Conservation (phyloP, 1,140 invertebrate species). For the Thaumetopoea pityocampa region DNA sequence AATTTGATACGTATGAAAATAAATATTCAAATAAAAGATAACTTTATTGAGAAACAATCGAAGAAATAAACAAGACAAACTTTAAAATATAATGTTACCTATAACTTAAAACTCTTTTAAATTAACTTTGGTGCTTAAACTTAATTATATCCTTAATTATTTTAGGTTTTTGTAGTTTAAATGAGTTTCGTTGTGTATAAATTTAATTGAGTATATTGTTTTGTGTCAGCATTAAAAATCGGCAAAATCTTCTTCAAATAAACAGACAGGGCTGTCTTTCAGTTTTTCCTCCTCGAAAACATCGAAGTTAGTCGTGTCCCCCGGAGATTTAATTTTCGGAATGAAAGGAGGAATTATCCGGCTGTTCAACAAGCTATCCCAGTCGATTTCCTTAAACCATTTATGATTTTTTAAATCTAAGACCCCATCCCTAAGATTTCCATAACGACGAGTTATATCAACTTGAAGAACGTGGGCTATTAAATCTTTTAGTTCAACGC, state of each 20-base stretch:
- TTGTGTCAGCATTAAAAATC: constrained; percentile 51
- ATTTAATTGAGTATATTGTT: no score
- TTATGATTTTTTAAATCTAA: constrained; percentile 81
- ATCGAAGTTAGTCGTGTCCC: constrained; percentile 91
- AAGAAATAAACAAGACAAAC: no score
- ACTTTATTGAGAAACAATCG: no score
- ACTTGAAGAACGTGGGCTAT: constrained; percentile 88
- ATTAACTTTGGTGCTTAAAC: constrained; percentile 23
- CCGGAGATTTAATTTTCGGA: constrained; percentile 82
- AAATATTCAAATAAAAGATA: no score
- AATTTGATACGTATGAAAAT: no score
- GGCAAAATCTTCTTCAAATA: constrained; percentile 66
- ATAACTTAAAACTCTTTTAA: constrained; percentile 7
- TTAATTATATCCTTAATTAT: constrained; percentile 25
- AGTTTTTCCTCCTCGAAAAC: constrained; percentile 72
- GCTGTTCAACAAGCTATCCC: constrained; percentile 89
- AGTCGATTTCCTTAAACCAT: constrained; percentile 87
- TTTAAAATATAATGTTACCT: no score
- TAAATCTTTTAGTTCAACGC: constrained; percentile 88
- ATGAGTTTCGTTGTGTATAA: no score
- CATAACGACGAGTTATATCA: constrained; percentile 92
- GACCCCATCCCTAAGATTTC: constrained; percentile 89
- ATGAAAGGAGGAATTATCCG: constrained; percentile 86
- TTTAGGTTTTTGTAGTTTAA: neutral
- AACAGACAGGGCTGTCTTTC: constrained; percentile 56